These are phyloP conservation scores for Vidua chalybeata DNA, from an alignment of 2,113 vertebrate species.

Conservation along the genomic window DNA sequence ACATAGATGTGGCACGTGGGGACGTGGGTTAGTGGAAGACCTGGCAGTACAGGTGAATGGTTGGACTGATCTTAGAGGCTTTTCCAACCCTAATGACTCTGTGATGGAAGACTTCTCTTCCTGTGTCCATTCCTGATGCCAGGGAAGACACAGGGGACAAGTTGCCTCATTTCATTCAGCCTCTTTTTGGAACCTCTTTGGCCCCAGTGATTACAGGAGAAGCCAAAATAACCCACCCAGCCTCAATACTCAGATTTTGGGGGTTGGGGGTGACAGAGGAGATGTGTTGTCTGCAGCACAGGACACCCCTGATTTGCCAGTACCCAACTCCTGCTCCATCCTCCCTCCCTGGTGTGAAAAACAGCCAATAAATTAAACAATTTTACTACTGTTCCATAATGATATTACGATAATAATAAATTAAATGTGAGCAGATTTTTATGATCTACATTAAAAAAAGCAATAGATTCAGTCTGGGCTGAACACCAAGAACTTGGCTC, in stretches of 20 bases:
- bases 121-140: background rate
- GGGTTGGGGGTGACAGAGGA: background rate
- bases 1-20: background rate
- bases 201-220: background rate
- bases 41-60: background rate
- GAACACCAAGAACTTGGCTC: constrained; percentile 56
- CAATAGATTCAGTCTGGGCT: constrained; percentile 51
- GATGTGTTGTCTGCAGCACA: background rate
- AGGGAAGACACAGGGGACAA: background rate
- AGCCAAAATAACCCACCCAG: background rate
- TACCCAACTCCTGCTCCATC: background rate
- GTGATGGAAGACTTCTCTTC: background rate
- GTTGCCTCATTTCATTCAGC: fast-evolving
- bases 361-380: constrained; percentile 8
- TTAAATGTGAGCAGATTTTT: constrained; percentile 58
- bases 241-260: background rate
- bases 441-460: constrained; percentile 30
- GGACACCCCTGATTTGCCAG: background rate
- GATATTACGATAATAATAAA: constrained; percentile 70
- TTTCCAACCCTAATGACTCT: background rate
- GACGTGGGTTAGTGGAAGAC: background rate
- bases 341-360: constrained; percentile 7
- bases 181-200: background rate
- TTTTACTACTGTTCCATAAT: constrained; percentile 55
- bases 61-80: background rate